phyloP scores from a whole-genome alignment of 2,888 invertebrate species.

The Dynastes hyllus region DNA sequence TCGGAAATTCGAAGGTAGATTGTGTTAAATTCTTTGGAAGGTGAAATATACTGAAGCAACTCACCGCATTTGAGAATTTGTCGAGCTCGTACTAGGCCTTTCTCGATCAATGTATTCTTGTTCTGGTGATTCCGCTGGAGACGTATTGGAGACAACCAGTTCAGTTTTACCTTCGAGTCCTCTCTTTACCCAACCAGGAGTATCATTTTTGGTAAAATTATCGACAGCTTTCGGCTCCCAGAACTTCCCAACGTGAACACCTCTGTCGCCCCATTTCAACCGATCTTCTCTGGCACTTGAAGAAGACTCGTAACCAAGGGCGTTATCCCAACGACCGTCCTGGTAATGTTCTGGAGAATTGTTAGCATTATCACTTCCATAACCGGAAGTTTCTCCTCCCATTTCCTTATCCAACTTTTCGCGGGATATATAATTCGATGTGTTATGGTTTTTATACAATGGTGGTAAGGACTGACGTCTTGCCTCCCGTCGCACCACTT shows the following conservation, averaged over 20 bases:
- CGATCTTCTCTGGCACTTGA: constrained; percentile 75
- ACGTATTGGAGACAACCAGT: constrained; percentile 70
- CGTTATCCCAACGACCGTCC: constrained; percentile 59
- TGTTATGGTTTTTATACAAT: constrained; percentile 65
- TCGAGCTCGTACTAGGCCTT: constrained; percentile 67
- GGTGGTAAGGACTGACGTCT: constrained; percentile 68
- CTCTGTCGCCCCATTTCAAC: constrained; percentile 84
- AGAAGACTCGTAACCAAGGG: constrained; percentile 67
- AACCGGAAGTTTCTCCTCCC: constrained; percentile 88
- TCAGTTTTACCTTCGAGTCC: constrained; percentile 73
- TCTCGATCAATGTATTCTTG: constrained; percentile 68
- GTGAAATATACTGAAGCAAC: not conserved
- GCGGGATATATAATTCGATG: constrained; percentile 62
- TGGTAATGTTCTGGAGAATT: constrained; percentile 69
- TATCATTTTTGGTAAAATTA: constrained; percentile 60
- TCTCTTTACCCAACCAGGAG: constrained; percentile 74
- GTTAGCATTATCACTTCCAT: constrained; percentile 84
- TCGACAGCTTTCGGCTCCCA: constrained; percentile 76
- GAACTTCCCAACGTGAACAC: constrained; percentile 79
- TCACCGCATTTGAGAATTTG: constrained; percentile 63
- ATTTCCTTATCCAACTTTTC: constrained; percentile 70
- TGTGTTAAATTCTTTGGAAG: not conserved
- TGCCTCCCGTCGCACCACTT: constrained; percentile 60
- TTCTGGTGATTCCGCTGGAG: constrained; percentile 69
- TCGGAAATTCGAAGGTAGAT: too few species aligned